These are phyloP conservation scores for Amyelois transitella DNA, from an alignment of 1,140 invertebrate species.

Conservation along the genomic window DNA sequence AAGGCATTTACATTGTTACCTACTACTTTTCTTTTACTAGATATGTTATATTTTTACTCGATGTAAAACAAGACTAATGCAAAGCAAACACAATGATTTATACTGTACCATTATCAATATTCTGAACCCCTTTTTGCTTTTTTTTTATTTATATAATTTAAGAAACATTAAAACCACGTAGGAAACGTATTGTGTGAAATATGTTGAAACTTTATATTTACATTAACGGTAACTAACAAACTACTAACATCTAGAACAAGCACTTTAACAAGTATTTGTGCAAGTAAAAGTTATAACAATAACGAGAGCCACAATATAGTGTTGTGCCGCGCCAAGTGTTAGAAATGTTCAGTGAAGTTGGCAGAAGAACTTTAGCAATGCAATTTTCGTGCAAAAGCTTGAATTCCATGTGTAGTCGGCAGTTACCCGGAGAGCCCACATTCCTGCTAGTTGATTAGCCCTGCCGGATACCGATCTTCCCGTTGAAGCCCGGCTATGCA, in stretches of 20 bases:
- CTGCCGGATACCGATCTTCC: conserved; percentile 2
- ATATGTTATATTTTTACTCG: too few species aligned
- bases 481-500: conserved; percentile 9
- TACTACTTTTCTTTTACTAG: too few species aligned
- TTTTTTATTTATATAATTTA: too few species aligned
- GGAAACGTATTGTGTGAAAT: too few species aligned
- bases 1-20: too few species aligned
- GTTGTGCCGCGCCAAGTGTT: background rate
- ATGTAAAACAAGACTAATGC: too few species aligned
- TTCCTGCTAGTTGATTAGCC: conserved; percentile 39
- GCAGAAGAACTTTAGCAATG: background rate
- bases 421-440: conserved; percentile 12
- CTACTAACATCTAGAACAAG: background rate
- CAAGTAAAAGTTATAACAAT: background rate
- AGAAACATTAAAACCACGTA: too few species aligned
- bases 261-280: background rate
- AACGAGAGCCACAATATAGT: background rate
- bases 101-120: too few species aligned
- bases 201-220: background rate
- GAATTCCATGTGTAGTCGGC: conserved; percentile 2
- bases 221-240: background rate
- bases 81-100: too few species aligned
- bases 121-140: too few species aligned
- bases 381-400: conserved; percentile 11
- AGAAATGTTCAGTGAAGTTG: background rate